phyloP scores from a whole-genome alignment of 2,113 vertebrate species.

The Hepsetus odoe region DNA sequence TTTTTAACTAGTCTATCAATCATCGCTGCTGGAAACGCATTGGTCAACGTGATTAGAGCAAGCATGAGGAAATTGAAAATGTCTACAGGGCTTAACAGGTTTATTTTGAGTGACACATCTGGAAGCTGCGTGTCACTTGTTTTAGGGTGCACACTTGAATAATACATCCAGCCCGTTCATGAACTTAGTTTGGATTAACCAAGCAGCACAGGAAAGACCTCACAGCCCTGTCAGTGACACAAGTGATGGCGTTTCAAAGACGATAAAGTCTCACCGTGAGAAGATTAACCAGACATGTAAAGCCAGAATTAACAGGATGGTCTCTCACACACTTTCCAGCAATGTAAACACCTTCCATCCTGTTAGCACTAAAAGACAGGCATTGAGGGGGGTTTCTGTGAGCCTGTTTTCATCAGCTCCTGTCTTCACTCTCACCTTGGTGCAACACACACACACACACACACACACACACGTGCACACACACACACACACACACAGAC shows the following conservation, averaged over 20 bases:
- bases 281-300: background rate
- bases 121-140: constrained; percentile 32
- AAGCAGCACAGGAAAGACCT: background rate
- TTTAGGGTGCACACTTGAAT: constrained; percentile 28
- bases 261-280: background rate
- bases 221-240: background rate
- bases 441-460: constrained; percentile 25
- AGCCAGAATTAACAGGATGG: background rate
- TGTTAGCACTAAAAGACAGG: constrained; percentile 9
- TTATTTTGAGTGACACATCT: constrained; percentile 39
- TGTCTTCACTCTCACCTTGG: background rate
- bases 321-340: constrained; percentile 2
- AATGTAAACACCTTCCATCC: constrained; percentile 20
- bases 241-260: background rate
- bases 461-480: constrained; percentile 38
- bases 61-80: constrained; percentile 51
- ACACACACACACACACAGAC: constrained; percentile 11
- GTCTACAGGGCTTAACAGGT: constrained; percentile 37
- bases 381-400: background rate
- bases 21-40: constrained; percentile 42
- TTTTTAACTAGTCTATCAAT: constrained; percentile 55
- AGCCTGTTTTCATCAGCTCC: background rate
- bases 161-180: constrained; percentile 20
- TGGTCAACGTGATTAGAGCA: constrained; percentile 46
- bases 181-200: background rate